Percentiles rank a stretch among this genome's conserved stretches.
Evolutionary conservation across 2,888 invertebrate species (phyloP).

Genomic region (Candidula unifasciata): DNA sequence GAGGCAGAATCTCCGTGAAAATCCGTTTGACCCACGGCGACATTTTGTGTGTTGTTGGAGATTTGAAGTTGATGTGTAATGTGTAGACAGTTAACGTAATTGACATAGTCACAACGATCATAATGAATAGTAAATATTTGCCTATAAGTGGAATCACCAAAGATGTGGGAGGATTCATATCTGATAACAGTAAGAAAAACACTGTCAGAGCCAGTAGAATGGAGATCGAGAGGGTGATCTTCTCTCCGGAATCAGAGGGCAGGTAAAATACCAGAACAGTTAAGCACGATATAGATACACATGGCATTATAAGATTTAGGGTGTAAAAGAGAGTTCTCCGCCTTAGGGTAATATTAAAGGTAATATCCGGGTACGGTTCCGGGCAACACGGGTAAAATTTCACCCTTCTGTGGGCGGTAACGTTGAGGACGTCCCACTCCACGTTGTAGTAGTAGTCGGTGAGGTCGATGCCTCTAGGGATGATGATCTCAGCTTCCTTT

Average conservation of each 20-base stretch:
- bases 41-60: constrained; percentile 98
- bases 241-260: constrained; percentile 98
- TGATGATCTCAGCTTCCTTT: constrained; percentile 56
- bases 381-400: constrained; percentile 80
- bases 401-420: constrained; percentile 79
- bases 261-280: constrained; percentile 97
- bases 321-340: constrained; percentile 92
- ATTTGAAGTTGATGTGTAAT: constrained; percentile 96
- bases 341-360: constrained; percentile 77
- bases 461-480: constrained; percentile 75
- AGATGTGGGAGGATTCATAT: constrained; percentile 98
- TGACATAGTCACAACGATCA: constrained; percentile 97
- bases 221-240: constrained; percentile 96
- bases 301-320: constrained; percentile 96
- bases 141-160: constrained; percentile 97
- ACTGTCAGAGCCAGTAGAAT: constrained; percentile 99
- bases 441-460: constrained; percentile 75
- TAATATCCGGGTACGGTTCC: constrained; percentile 78
- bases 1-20: constrained; percentile 94
- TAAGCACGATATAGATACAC: constrained; percentile 98
- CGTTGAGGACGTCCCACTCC: constrained; percentile 81
- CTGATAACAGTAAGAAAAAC: constrained; percentile 98
- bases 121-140: constrained; percentile 95
- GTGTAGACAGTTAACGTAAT: constrained; percentile 98
- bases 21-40: constrained; percentile 96